Evolutionary conservation across 1,140 invertebrate species (phyloP).

Genomic region (Drosophila sp.): DNA sequence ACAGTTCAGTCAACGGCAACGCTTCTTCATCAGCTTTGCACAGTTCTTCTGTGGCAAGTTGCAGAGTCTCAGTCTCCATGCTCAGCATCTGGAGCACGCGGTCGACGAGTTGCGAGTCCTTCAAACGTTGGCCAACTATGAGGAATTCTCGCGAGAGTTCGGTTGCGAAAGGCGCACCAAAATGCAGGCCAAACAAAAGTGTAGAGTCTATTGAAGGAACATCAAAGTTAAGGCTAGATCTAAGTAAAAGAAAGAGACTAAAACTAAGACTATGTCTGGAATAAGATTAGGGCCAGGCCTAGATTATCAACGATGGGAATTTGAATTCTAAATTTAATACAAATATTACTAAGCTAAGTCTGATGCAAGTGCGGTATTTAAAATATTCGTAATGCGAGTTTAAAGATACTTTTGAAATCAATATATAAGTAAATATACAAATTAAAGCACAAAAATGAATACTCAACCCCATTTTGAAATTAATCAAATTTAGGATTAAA

Average conservation of each 20-base stretch:
- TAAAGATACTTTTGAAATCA: no score
- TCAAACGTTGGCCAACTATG: slow-evolving; percentile 93
- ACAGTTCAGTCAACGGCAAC: slow-evolving; percentile 89
- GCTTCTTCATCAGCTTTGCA: slow-evolving; percentile 94
- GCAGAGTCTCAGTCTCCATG: slow-evolving; percentile 90
- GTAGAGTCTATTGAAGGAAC: slow-evolving; percentile 90
- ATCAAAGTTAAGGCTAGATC: not conserved
- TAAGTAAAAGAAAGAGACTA: not conserved
- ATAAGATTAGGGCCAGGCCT: no score
- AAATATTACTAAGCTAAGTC: no score
- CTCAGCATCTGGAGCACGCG: slow-evolving; percentile 90
- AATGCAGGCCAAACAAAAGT: slow-evolving; percentile 94
- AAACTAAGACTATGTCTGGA: no score
- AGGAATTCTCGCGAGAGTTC: slow-evolving; percentile 91
- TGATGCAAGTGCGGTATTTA: no score
- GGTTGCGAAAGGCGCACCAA: slow-evolving; percentile 88
- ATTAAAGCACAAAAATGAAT: no score
- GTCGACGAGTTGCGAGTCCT: slow-evolving; percentile 92
- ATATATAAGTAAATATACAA: no score
- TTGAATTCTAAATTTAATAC: no score
- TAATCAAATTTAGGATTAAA: no score
- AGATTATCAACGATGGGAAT: no score
- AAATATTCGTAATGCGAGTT: no score
- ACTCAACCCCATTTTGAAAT: no score
- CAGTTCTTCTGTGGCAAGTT: slow-evolving; percentile 95